phyloP scores from a whole-genome alignment of 2,888 invertebrate genomes.

The Sinotaia quadrata region DNA sequence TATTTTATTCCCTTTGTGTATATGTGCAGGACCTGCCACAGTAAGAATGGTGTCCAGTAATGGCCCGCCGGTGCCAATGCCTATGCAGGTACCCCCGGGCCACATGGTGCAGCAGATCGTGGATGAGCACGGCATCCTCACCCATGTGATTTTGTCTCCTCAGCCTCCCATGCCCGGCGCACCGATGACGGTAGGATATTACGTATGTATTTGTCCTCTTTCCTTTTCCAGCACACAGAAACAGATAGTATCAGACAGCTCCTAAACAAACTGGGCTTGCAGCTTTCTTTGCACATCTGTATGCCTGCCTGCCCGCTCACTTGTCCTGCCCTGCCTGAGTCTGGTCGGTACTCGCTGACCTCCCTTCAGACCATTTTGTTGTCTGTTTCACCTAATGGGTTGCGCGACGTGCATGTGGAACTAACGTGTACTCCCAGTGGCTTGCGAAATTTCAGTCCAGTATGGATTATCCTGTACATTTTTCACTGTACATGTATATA shows the following conservation, averaged over 20 bases:
- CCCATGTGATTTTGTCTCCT: conserved; percentile 92
- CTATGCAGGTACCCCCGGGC: conserved; percentile 92
- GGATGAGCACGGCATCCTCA: conserved; percentile 89
- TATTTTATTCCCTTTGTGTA: conserved; percentile 1
- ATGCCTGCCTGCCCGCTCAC: neutral
- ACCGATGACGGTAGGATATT: conserved; percentile 61
- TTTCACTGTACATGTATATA: no score
- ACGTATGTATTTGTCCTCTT: conserved; percentile 18
- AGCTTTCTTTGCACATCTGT: neutral
- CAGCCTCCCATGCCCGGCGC: conserved; percentile 64
- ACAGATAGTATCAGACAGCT: neutral
- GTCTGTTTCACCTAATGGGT: no score
- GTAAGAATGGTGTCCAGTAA: conserved; percentile 89
- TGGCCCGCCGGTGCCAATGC: conserved; percentile 86
- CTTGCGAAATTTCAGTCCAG: no score
- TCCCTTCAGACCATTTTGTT: neutral
- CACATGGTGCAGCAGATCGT: conserved; percentile 93
- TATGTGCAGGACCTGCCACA: conserved; percentile 83
- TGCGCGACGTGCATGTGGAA: no score
- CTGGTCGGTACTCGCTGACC: neutral
- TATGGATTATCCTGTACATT: no score
- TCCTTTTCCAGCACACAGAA: neutral
- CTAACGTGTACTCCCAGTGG: no score
- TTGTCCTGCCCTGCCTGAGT: neutral
- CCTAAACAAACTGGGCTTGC: neutral